Base-by-base conservation (phyloP, 2,797 vertebrate species). In the Leptodactylus fallax region DNA sequence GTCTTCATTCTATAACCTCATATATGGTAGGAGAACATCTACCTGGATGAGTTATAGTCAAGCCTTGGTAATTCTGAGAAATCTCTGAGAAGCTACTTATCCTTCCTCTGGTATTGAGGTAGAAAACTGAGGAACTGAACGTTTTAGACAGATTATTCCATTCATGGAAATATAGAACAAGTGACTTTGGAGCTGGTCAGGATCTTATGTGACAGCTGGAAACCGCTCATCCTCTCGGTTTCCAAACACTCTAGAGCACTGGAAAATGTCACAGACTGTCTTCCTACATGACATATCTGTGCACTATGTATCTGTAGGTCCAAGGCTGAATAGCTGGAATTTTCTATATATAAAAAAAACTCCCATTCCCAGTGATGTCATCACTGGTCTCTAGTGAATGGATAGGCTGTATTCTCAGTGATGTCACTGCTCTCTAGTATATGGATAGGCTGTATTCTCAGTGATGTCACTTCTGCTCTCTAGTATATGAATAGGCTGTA, bases 21-120 rank as follows among this genome's bases (percentile, higher is more conserved):
- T 76, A 49, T 51, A 76, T 76, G 72, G 72, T 49, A 76, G 72
- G 47, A 51, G 1, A 76, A 21, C 71, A 11, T 76, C 72, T n/a
- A 76, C 72, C 72, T 76, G 72, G 19, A 51, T n/a, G 9, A 76
- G 69, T 71, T 45, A 19, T 49, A 51, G 72, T 1, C 9, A 12
- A 76, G 19, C 3, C 36, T 2, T 72, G 2, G 7, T 13, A 19
- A n/a, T 23, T 13, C 1, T 10, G 9, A 49, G 21, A 47, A 51
- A 51, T 51, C 47, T 76, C 19, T 3, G 6, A 76, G 45, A 76
- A 49, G 21, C 45, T 76, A 51, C 47, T 49, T 51, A 11, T 76
- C 19, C 12, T 76, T 76, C 72, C 10, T n/a, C 17, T 21, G 17
- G 0, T 76, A 11, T 13, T 76, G 19, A 51, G 45, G 47, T 51